Evolutionary conservation across 2,888 invertebrate genomes (phyloP), one percentile per base, ranked within the genome.

Genomic region (Ypsolopha sequella): DNA sequence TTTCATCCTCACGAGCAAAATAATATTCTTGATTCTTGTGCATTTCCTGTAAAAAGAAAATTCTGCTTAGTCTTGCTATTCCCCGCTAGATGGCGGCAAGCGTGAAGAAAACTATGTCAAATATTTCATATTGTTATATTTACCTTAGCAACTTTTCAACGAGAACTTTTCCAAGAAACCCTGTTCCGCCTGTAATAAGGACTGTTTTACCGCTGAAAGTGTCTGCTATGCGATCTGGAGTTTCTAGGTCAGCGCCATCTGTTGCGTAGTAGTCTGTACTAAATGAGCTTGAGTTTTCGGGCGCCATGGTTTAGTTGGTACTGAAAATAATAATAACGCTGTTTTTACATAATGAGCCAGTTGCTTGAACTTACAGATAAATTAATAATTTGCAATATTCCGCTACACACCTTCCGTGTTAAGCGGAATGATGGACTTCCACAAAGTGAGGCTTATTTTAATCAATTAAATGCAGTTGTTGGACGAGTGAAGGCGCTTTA

Each of bases 101-200:
- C 24, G 13, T 11, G 10, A n/a, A 41, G 2, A 41, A 11, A 41
- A 11, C 7, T 41, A 7, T 7, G n/a, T 41, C 9, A 41, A 41
- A 11, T 11, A 11, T 11, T 41, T 41, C 41, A 11, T n/a, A 13
- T 9, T 7, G 9, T 35, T n/a, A n/a, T n/a, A n/a, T n/a, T 38
- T 71, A 88, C 60, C 95, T 88, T n/a, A 97, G 80, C 35, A 97
- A 76, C 76, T 96, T 97, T 74, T 96, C 96, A 0, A 96, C 85
- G 11, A 96, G 76, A 0, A 95, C 95, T 82, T 96, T 96, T 41
- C 96, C 96, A 69, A 96, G 87, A 72, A 96, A 96, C 7, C 96
- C 96, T 0, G 95, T 94, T 24, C 92, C 94, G 9, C 96, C 96
- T 0, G 95, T 95, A 38, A 96, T 88, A 50, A 96, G 87, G 2